Percentiles rank a stretch among this genome's conserved stretches.
Evolutionary conservation across 1,140 invertebrate species (phyloP).

Genomic region (Asobara japonica): DNA sequence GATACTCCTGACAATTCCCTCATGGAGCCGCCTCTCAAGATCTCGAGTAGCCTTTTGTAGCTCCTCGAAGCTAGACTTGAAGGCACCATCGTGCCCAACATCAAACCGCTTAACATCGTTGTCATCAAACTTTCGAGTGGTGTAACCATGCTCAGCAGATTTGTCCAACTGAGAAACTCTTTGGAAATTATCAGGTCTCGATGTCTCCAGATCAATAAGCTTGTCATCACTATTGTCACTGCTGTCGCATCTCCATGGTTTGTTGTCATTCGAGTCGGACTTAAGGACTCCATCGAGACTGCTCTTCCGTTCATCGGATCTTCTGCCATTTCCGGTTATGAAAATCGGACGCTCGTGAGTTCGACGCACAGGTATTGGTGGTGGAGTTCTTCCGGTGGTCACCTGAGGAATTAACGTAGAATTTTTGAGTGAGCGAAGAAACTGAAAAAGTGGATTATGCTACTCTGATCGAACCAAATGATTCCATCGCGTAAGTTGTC

Average conservation of each 20-base stretch:
- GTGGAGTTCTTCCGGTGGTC: slow-evolving; percentile 48
- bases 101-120: not conserved
- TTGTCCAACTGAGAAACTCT: not conserved
- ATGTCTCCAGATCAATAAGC: slow-evolving; percentile 36
- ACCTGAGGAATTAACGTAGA: slow-evolving; percentile 38
- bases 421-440: not conserved
- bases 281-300: slow-evolving; percentile 12
- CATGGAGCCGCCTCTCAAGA: slow-evolving; percentile 55
- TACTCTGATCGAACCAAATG: no score
- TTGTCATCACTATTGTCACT: slow-evolving; percentile 23
- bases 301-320: not conserved
- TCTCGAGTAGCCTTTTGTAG: slow-evolving; percentile 53
- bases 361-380: slow-evolving; percentile 64
- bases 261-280: not conserved
- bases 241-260: not conserved
- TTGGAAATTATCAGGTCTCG: slow-evolving; percentile 10
- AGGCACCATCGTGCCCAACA: slow-evolving; percentile 14
- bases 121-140: slow-evolving; percentile 18
- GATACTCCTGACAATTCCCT: slow-evolving; percentile 45
- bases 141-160: slow-evolving; percentile 18
- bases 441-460: no score
- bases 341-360: slow-evolving; percentile 60
- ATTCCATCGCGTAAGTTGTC: no score
- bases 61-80: slow-evolving; percentile 45
- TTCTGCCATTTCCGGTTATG: slow-evolving; percentile 36